Percentiles rank a stretch among this genome's conserved stretches.
These are phyloP conservation scores for Mirounga angustirostris DNA, from an alignment of 2,113 vertebrate species.

Conservation along the genomic window DNA sequence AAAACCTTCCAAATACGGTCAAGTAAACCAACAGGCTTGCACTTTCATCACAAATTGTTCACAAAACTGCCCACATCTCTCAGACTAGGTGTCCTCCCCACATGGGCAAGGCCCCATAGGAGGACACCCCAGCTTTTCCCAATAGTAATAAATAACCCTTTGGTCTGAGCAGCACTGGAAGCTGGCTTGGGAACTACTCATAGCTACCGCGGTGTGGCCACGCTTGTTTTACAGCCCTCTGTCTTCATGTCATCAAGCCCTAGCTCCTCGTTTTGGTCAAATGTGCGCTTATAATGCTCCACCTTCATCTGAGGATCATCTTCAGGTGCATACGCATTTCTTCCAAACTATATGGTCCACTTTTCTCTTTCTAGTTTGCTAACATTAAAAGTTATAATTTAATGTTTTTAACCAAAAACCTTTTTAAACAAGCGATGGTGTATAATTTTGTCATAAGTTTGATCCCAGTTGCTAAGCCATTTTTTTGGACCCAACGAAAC, in stretches of 20 bases:
- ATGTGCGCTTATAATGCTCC: slow-evolving; percentile 91
- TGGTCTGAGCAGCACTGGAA: background rate
- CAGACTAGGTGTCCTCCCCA: background rate
- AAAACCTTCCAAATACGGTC: slow-evolving; percentile 69
- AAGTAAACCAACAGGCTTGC: background rate
- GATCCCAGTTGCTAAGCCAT: background rate
- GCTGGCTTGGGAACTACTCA: rapidly evolving
- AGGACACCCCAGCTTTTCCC: background rate
- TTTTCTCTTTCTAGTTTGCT: background rate
- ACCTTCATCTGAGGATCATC: slow-evolving; percentile 93
- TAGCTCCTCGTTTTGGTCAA: slow-evolving; percentile 96
- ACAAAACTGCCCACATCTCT: background rate
- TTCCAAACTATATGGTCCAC: background rate
- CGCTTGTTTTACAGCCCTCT: slow-evolving; percentile 88
- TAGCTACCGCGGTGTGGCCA: slow-evolving; percentile 69
- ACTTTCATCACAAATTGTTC: background rate
- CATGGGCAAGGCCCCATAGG: too few species aligned
- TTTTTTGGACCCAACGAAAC: background rate
- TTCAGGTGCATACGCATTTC: slow-evolving; percentile 91
- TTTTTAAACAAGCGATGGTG: background rate
- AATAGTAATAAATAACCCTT: background rate
- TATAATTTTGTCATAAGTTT: background rate
- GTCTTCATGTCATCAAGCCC: slow-evolving; percentile 97
- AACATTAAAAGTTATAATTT: background rate
- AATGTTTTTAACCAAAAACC: background rate